Conservation (phyloP, 2,888 invertebrate genomes). For the Chaetoderma sp. region DNA sequence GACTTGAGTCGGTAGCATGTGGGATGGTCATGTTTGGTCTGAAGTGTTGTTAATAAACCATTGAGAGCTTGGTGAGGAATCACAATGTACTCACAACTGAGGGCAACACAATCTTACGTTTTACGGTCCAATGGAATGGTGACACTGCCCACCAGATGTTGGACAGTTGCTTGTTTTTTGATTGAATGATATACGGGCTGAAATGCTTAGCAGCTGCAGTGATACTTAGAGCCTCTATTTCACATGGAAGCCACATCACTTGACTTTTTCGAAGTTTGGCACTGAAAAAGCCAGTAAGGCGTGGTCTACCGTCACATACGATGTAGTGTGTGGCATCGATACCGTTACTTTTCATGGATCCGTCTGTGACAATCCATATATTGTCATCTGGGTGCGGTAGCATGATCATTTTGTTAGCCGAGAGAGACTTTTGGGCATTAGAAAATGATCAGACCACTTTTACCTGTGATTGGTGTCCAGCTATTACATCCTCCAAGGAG, state of each 20-base stretch:
- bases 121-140: no score
- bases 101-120: no score
- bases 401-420: neutral
- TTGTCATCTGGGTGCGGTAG: conserved; percentile 12
- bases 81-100: no score
- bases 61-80: conserved; percentile 19
- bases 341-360: conserved; percentile 30
- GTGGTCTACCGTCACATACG: conserved; percentile 19
- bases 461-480: no score
- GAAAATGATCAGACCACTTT: conserved; percentile 1
- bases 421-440: no score
- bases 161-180: no score
- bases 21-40: conserved; percentile 20
- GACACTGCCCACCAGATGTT: no score
- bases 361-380: conserved; percentile 33
- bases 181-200: neutral
- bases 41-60: conserved; percentile 18
- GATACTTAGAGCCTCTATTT: neutral
- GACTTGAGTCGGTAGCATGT: conserved; percentile 10
- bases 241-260: neutral
- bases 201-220: neutral
- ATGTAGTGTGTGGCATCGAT: conserved; percentile 44
- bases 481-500: no score
- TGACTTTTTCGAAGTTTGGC: no score
- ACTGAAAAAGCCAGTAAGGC: conserved; percentile 40